These are phyloP conservation scores for Podotricha telesiphe DNA, from an alignment of 2,888 invertebrate genomes.

Conservation along the genomic window DNA sequence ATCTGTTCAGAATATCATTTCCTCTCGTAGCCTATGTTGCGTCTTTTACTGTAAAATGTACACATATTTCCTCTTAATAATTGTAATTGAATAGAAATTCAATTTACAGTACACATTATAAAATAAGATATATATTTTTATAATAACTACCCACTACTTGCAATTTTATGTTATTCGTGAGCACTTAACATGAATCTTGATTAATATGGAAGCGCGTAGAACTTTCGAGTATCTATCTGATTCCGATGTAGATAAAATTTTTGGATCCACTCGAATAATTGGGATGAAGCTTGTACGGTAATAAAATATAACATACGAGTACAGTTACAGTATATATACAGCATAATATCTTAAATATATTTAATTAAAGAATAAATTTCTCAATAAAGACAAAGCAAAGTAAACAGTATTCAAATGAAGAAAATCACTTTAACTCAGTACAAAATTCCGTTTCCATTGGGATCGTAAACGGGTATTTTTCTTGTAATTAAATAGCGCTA, in stretches of 20 bases:
- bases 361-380: no score
- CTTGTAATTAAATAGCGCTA: slow-evolving; percentile 23
- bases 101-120: background rate
- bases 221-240: slow-evolving; percentile 5
- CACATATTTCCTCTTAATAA: slow-evolving; percentile 55
- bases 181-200: slow-evolving; percentile 10
- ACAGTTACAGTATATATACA: no score
- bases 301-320: no score
- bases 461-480: slow-evolving; percentile 19
- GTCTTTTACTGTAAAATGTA: slow-evolving; percentile 52
- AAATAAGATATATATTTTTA: background rate
- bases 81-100: slow-evolving; percentile 19
- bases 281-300: background rate
- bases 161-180: background rate
- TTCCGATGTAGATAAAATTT: background rate
- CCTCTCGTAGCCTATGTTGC: slow-evolving; percentile 57
- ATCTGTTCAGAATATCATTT: slow-evolving; percentile 74
- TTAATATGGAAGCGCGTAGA: background rate
- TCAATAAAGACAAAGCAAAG: no score
- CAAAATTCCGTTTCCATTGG: background rate
- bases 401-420: slow-evolving; percentile 1
- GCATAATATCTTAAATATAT: no score
- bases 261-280: background rate
- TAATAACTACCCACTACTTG: background rate
- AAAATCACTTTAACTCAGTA: background rate